A percentile compares a stretch with the other conserved stretches of the same genome.
These are phyloP conservation scores for Campodea augens DNA, from an alignment of 1,140 invertebrate species.

Conservation along the genomic window DNA sequence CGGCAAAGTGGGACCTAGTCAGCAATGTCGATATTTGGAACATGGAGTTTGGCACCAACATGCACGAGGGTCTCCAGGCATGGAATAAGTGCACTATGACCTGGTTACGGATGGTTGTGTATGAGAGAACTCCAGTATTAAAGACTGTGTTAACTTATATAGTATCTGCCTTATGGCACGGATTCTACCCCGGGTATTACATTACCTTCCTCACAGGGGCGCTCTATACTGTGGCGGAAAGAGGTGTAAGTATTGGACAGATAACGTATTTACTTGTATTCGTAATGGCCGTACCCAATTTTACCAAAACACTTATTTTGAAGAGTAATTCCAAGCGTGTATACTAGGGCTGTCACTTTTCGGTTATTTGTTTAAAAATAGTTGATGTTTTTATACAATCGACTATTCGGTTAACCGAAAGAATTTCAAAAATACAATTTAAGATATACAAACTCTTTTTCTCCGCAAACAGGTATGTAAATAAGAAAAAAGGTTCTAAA, in stretches of 20 bases:
- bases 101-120: slow-evolving; percentile 73
- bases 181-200: slow-evolving; percentile 94
- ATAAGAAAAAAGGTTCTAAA: too few species aligned
- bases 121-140: slow-evolving; percentile 45
- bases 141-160: slow-evolving; percentile 55
- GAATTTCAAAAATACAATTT: too few species aligned
- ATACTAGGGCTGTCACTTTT: too few species aligned
- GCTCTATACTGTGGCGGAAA: slow-evolving; percentile 62
- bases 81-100: slow-evolving; percentile 86
- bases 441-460: too few species aligned
- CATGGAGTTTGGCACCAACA: slow-evolving; percentile 68
- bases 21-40: slow-evolving; percentile 74
- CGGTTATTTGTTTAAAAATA: too few species aligned
- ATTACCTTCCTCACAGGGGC: slow-evolving; percentile 78
- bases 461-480: too few species aligned
- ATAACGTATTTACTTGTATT: too few species aligned
- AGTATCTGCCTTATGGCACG: slow-evolving; percentile 89
- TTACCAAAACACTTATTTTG: too few species aligned
- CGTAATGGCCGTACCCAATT: too few species aligned
- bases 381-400: too few species aligned
- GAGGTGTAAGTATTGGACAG: slow-evolving; percentile 45
- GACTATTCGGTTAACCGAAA: too few species aligned
- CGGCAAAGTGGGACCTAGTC: slow-evolving; percentile 62
- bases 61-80: slow-evolving; percentile 56
- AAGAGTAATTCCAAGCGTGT: too few species aligned